Base-by-base conservation (phyloP, 92 coral and sea anemone species). In the Heliopora coerulea region DNA sequence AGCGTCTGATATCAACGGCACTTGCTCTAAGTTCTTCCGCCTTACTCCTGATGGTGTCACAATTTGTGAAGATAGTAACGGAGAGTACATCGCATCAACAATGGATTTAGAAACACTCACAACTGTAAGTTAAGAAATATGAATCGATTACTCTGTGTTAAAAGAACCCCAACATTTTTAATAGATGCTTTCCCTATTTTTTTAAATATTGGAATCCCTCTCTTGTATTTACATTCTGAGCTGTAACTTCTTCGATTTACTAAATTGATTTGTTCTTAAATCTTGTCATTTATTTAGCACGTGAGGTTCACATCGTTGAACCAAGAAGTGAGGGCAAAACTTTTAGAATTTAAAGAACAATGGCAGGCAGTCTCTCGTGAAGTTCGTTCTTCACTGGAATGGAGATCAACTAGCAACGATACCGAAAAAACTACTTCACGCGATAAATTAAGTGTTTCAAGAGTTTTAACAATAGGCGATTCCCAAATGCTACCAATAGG, bases 81-180 rank as follows among this genome's bases (percentile, higher is more conserved):
- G 83, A 30, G 60, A 66, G 28, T 83, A 72, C 27, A 83, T 85
- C 52, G 82, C 89, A 7, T 78, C 89, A 6, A 85, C 69, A 12
- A 61, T 61, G 44, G 67, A 61, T 34, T 61, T 61, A 29, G 32
- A 34, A 5, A 10, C 46, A 31, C 18, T 61, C 30, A 61, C 67
- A 14, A 32, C 44, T 10, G 67, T 61, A 61, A 61, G 46, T 61
- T 30, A 14, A 2, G 35, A 59, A 0, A 59, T 4, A 21, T 29
- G 14, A 12, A 15, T 12, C 15, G 21, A 21, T 59, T 3, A 14
- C 10, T 26, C 10, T n/a, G n/a, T n/a, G n/a, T n/a, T n/a, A n/a
- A n/a, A n/a, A n/a, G n/a, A n/a, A n/a, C n/a, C n/a, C n/a, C n/a
- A n/a, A n/a, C n/a, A n/a, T n/a, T n/a, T n/a, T n/a, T n/a, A n/a